phyloP scores from a whole-genome alignment of 2,888 invertebrate species.

The Zygaena filipendulae region DNA sequence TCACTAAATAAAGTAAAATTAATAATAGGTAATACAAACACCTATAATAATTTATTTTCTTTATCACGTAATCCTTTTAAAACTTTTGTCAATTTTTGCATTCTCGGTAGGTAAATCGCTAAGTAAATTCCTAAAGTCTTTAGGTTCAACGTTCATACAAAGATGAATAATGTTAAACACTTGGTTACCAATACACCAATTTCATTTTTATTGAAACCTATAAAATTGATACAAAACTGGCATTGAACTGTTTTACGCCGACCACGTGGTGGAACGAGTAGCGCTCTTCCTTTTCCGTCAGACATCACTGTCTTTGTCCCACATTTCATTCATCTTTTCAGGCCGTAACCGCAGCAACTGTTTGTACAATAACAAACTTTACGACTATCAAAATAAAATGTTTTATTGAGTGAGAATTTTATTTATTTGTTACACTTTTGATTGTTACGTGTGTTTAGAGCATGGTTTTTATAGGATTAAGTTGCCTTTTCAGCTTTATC shows the following conservation, averaged over 20 bases:
- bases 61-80: too few species aligned
- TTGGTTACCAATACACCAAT: too few species aligned
- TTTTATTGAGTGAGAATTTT: slow-evolving; percentile 58
- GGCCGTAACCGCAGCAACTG: slow-evolving; percentile 52
- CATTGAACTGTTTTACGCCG: slow-evolving; percentile 43
- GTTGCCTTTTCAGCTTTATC: slow-evolving; percentile 70
- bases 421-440: slow-evolving; percentile 60
- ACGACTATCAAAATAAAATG: slow-evolving; percentile 54
- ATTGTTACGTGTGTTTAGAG: slow-evolving; percentile 60
- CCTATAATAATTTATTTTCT: too few species aligned
- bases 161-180: too few species aligned
- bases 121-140: too few species aligned
- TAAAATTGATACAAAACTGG: slow-evolving; percentile 35
- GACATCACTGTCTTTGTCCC: slow-evolving; percentile 34
- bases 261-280: slow-evolving; percentile 59
- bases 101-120: too few species aligned
- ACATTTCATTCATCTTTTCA: slow-evolving; percentile 53
- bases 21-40: too few species aligned
- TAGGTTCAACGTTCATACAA: too few species aligned
- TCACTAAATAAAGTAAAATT: too few species aligned
- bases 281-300: slow-evolving; percentile 34
- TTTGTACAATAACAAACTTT: slow-evolving; percentile 64
- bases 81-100: too few species aligned
- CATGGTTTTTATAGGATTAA: slow-evolving; percentile 68
- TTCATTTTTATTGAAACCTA: too few species aligned